phyloP scores from a whole-genome alignment of 2,797 vertebrate species.

The Pangasius larnaudii region DNA sequence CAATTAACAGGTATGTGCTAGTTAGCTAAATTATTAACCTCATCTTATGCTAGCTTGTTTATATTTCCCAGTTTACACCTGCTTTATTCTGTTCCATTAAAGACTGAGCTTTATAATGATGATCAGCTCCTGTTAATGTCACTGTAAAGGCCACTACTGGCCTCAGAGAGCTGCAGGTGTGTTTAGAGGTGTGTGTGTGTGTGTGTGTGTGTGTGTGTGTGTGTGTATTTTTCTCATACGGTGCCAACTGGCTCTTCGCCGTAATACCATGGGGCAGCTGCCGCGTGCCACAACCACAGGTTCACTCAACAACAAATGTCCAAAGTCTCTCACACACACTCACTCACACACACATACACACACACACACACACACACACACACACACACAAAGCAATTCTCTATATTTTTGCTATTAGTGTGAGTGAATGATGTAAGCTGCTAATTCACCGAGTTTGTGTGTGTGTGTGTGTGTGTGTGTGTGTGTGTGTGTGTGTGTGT shows the following conservation, averaged over 20 bases:
- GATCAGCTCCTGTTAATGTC: background rate
- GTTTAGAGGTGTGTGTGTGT: conserved; percentile 35
- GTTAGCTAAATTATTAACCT: background rate
- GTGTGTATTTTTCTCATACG: conserved; percentile 41
- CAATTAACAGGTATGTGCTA: background rate
- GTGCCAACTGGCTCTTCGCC: conserved; percentile 59
- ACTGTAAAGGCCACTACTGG: background rate
- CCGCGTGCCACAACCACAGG: conserved; percentile 54
- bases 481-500: conserved; percentile 6
- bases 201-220: conserved; percentile 43
- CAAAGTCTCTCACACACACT: conserved; percentile 27
- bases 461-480: conserved; percentile 38
- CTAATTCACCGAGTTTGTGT: background rate
- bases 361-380: background rate
- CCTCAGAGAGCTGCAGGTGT: conserved; percentile 47
- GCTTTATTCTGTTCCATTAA: background rate
- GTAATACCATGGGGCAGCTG: conserved; percentile 68
- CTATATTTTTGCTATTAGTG: conserved; percentile 48
- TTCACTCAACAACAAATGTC: conserved; percentile 55
- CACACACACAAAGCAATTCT: conserved; percentile 37
- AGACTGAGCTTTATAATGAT: background rate
- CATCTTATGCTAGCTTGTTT: background rate
- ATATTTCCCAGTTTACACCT: background rate
- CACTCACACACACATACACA: conserved; percentile 22
- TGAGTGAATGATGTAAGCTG: conserved; percentile 39